Base-by-base conservation (phyloP, 2,888 invertebrate species). In the Apodemia duryi region DNA sequence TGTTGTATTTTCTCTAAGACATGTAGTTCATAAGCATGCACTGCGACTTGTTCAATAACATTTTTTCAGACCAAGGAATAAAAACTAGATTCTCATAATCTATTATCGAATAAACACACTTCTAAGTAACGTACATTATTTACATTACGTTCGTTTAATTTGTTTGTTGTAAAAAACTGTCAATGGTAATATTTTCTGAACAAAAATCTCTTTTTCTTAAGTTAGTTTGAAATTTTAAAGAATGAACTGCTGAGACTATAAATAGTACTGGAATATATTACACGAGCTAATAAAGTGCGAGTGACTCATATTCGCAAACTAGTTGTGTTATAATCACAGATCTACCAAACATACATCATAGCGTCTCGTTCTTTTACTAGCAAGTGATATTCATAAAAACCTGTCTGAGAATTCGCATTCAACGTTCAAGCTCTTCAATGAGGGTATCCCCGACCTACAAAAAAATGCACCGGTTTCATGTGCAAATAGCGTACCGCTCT, bases 401-500 rank as follows among this genome's bases (percentile, higher is more conserved):
- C 74, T 72, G 81, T 79, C 77, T 80, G 76, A 74, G 70, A 74
- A 83, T 86, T 88, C 76, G 87, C 88, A 81, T 76, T 79, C 68
- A 72, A 75, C 70, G 76, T 73, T 74, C 69, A 69, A 71, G 62
- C 64, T 66, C 38, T 41, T 81, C 81, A 81, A 70, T 67, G 76
- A 76, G 83, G 87, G 85, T 78, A 83, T 88, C 86, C 89, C 88
- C 89, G 81, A 85, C 88, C 88, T 86, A 83, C 80, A 86, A 85
- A 86, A 69, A 79, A 83, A 73, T 81, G 81, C 81, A 82, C 79
- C 72, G 72, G 76, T 62, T 46, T n/a, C 29, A 60, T 70, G 79
- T 74, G 75, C 73, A 77, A 82, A 80, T 78, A 83, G 77, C 81
- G 76, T 76, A 72, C 74, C 76, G 80, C 77, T 83, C 83, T 83